Conservation (phyloP, 2,797 vertebrate genomes). For the Etheostoma nigrum region DNA sequence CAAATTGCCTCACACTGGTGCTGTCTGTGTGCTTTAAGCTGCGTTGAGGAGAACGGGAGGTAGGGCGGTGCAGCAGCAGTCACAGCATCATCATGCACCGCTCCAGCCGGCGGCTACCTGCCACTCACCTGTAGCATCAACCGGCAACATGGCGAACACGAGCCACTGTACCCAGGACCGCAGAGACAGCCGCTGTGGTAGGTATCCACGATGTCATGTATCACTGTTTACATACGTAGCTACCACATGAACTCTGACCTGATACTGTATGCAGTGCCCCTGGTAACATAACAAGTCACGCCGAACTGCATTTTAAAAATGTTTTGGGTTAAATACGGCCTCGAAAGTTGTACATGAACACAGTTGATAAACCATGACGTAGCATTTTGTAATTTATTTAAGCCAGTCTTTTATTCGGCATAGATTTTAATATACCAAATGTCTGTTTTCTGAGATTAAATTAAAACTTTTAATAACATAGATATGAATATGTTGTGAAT, state of each 20-base stretch:
- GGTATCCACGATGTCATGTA: constrained; percentile 10
- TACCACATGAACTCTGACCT: neutral
- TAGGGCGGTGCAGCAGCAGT: constrained; percentile 49
- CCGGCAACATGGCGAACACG: constrained; percentile 77
- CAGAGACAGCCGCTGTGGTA: constrained; percentile 59
- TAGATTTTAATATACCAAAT: neutral
- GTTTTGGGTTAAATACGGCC: rapidly evolving
- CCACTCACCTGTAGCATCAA: constrained; percentile 81
- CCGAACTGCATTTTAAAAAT: constrained; percentile 8
- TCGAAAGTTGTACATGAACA: rapidly evolving
- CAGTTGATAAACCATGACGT: rapidly evolving
- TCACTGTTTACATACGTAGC: neutral
- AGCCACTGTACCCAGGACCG: constrained; percentile 54
- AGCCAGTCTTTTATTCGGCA: neutral
- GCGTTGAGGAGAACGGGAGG: constrained; percentile 51
- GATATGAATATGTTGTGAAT: neutral
- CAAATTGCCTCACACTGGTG: neutral
- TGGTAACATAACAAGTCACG: neutral
- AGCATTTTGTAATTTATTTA: rapidly evolving
- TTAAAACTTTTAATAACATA: neutral
- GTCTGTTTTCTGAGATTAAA: neutral
- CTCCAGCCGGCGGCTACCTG: constrained; percentile 52
- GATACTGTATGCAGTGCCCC: neutral
- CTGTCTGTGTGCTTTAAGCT: constrained; percentile 37
- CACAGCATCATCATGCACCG: constrained; percentile 72